These are phyloP conservation scores for Vidua macroura DNA, from an alignment of 2,113 vertebrate genomes.

Conservation along the genomic window DNA sequence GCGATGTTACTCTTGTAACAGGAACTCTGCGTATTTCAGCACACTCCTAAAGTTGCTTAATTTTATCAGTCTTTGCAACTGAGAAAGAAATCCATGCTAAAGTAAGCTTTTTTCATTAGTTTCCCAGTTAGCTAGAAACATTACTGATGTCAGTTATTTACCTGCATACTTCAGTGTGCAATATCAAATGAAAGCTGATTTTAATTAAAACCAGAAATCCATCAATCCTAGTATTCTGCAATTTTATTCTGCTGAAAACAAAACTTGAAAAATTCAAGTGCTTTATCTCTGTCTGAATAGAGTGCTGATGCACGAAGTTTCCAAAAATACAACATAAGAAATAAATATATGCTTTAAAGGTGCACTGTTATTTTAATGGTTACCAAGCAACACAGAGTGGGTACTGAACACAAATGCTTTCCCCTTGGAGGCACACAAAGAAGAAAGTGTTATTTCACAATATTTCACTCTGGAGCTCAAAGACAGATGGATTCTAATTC, in stretches of 20 bases:
- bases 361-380: slow-evolving; percentile 39
- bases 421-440: neutral
- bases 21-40: neutral
- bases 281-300: neutral
- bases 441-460: neutral
- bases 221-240: neutral
- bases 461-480: neutral
- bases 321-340: slow-evolving; percentile 37
- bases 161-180: neutral
- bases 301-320: slow-evolving; percentile 1
- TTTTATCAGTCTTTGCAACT: neutral
- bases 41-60: neutral
- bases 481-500: neutral
- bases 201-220: slow-evolving; percentile 21
- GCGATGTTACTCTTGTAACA: neutral
- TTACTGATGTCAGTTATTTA: neutral
- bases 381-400: slow-evolving; percentile 48
- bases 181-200: neutral
- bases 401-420: neutral
- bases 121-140: neutral
- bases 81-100: neutral
- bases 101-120: neutral
- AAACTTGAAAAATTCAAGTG: neutral
- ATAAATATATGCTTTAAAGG: neutral
- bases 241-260: slow-evolving; percentile 3